Evolutionary conservation across 2,888 invertebrate genomes (phyloP), one percentile per base, ranked within the genome.

Genomic region (Synanthedon myopaeformis): DNA sequence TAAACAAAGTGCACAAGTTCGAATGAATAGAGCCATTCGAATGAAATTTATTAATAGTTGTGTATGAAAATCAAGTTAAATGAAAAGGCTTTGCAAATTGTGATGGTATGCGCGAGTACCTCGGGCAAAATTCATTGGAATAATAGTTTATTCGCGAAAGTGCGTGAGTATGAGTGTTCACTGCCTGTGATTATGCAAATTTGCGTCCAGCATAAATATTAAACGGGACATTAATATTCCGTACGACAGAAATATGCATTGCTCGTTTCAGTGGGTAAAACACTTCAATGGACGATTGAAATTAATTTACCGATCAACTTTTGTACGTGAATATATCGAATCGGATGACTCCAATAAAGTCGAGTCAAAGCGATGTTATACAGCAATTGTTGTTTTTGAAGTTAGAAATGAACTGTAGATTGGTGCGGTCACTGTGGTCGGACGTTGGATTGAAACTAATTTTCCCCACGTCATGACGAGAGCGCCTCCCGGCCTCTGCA

Each of bases 101-200:
- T 45, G 13, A 45, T 8, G 13, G 45, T 49, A 14, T 11, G 6
- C 12, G 49, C 17, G 59, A 61, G 60, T 69, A 69, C 79, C 75
- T 66, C 67, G 62, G 76, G 82, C 72, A 61, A 75, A 81, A 82
- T 81, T 79, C 73, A 78, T 76, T 77, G 74, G 69, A 79, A 82
- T 82, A 76, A 84, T 82, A 81, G 82, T 80, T 56, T 71, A 75
- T 76, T 75, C 70, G 65, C 59, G 62, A 67, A 74, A 70, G 70
- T 64, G 68, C 64, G 61, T 66, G 62, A 65, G 67, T 68, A 74
- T 74, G 78, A 71, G 76, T 74, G 76, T 76, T 74, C 79, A 69
- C 76, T 71, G 80, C 69, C 77, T 67, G 81, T 85, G 86, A 87
- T 87, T 86, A 86, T 87, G 86, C 82, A 87, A 86, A 87, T 86